Evolutionary conservation across 2,113 vertebrate species (phyloP).

Genomic region (Ursus arctos): DNA sequence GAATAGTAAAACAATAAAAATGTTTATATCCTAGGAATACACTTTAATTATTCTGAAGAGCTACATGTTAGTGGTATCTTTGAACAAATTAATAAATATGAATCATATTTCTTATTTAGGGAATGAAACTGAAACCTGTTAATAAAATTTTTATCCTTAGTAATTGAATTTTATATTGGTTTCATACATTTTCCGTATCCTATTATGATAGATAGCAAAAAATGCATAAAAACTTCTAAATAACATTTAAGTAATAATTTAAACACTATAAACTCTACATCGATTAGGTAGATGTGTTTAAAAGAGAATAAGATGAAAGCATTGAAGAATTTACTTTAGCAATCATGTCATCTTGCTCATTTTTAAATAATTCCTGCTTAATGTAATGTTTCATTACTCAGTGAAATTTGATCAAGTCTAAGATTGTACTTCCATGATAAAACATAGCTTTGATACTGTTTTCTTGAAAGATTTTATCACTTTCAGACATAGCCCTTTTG

Average conservation of each 20-base stretch:
- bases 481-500: constrained; percentile 1
- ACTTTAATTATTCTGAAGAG: constrained; percentile 78
- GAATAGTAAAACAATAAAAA: constrained; percentile 86
- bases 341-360: background rate
- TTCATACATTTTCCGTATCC: constrained; percentile 25
- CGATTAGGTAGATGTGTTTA: constrained; percentile 51
- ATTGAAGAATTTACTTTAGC: constrained; percentile 33
- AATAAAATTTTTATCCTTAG: constrained; percentile 57
- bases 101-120: constrained; percentile 61
- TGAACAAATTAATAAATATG: constrained; percentile 46
- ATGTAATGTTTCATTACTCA: constrained; percentile 27
- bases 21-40: constrained; percentile 80
- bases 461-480: constrained; percentile 28
- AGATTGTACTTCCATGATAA: background rate
- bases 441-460: background rate
- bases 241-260: constrained; percentile 36
- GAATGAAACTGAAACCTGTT: constrained; percentile 43
- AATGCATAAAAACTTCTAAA: constrained; percentile 27
- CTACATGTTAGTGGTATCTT: constrained; percentile 56
- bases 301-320: background rate
- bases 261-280: constrained; percentile 19
- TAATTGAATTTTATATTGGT: constrained; percentile 58
- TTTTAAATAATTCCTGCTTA: constrained; percentile 41
- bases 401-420: constrained; percentile 27
- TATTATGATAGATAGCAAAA: constrained; percentile 31